Evolutionary conservation across 2,797 vertebrate genomes (phyloP).

Genomic region (Propithecus perrieri): DNA sequence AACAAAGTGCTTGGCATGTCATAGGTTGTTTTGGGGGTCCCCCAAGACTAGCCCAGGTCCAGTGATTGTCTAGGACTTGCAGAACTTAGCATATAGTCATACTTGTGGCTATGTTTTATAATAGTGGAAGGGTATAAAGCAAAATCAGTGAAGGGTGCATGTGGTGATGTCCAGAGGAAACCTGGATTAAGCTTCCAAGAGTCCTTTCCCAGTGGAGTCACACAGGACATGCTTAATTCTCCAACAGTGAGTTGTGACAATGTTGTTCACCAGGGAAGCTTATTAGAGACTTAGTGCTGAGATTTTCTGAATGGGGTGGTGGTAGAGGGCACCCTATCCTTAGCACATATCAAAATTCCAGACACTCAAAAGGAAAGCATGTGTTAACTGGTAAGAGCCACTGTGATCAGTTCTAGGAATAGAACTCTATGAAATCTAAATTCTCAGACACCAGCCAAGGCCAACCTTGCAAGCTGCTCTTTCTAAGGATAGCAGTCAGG

Average conservation of each 20-base stretch:
- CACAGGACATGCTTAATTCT: not conserved
- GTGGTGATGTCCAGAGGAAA: not conserved
- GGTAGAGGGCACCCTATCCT: not conserved
- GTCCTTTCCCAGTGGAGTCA: not conserved
- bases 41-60: not conserved
- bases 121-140: not conserved
- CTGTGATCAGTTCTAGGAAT: not conserved
- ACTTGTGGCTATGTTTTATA: not conserved
- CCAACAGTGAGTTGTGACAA: not conserved
- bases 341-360: not conserved
- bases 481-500: slow-evolving; percentile 29
- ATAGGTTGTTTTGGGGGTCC: not conserved
- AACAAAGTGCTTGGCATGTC: not conserved
- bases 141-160: not conserved
- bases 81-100: not conserved
- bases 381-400: not conserved
- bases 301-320: not conserved
- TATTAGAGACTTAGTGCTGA: not conserved
- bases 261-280: not conserved
- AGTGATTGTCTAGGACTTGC: not conserved
- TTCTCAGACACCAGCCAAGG: not conserved
- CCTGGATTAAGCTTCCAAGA: not conserved
- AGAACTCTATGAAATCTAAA: not conserved
- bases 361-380: not conserved
- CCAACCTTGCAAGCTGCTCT: not conserved